phyloP scores from a whole-genome alignment of 30 jellyfish, hydroid and myxozoan species.

The Nemopilema nomurai region DNA sequence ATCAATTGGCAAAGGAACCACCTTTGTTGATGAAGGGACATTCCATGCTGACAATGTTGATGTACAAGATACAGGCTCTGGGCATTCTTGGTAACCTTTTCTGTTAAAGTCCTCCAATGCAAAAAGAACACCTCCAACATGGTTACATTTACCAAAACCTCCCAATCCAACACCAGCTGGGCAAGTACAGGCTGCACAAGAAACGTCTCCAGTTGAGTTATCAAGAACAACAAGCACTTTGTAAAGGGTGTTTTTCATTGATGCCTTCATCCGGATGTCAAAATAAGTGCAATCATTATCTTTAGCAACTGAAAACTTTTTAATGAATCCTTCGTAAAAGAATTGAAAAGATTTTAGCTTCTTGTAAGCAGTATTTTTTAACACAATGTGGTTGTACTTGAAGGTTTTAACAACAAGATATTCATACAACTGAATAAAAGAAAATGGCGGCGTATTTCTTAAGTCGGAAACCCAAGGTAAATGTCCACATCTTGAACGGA shows the following conservation, averaged over 20 bases:
- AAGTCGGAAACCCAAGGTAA: constrained; percentile 20
- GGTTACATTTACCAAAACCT: constrained; percentile 14
- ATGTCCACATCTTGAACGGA: constrained; percentile 1
- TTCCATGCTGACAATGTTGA: background rate
- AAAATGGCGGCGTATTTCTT: background rate
- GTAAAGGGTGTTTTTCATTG: constrained; percentile 7
- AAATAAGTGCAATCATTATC: background rate
- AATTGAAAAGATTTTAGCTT: background rate
- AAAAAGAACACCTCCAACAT: background rate
- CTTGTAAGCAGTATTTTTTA: background rate
- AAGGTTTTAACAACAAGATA: constrained; percentile 2
- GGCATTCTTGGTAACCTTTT: background rate
- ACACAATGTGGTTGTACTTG: constrained; percentile 11
- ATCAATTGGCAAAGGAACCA: constrained; percentile 22
- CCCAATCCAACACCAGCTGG: constrained; percentile 34
- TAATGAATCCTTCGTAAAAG: background rate
- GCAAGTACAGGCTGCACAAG: background rate
- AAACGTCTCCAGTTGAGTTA: constrained; percentile 15
- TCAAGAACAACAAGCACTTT: constrained; percentile 1
- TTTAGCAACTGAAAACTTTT: background rate
- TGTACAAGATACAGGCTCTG: background rate
- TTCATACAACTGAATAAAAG: constrained; percentile 13
- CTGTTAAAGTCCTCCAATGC: background rate
- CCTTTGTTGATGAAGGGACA: background rate
- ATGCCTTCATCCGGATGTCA: constrained; percentile 15